phyloP scores from a whole-genome alignment of 1,140 invertebrate genomes.

The Zaprionus kolodkinae region DNA sequence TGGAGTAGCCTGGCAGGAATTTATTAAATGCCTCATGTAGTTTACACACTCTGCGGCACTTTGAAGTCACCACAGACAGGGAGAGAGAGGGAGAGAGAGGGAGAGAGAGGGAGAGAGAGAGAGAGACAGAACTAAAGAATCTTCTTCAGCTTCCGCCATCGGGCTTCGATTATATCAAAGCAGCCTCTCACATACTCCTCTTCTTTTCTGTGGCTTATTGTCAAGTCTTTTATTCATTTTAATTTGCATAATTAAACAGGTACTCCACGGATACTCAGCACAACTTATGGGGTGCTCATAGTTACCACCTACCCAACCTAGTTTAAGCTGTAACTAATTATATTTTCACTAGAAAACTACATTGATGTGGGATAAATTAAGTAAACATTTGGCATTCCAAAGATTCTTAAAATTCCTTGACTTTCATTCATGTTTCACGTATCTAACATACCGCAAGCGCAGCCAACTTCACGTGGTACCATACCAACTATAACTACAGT shows the following conservation, averaged over 20 bases:
- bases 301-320: too few relatives aligned
- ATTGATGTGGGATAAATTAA: neutral
- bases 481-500: too few relatives aligned
- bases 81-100: neutral
- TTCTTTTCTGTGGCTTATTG: neutral
- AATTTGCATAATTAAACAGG: slow-evolving; percentile 6
- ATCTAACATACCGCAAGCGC: neutral
- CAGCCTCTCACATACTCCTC: neutral
- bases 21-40: slow-evolving; percentile 68
- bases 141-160: neutral
- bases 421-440: neutral
- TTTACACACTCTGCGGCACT: slow-evolving; percentile 41
- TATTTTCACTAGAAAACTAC: neutral
- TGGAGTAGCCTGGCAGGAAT: slow-evolving; percentile 57
- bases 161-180: slow-evolving; percentile 13
- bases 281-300: neutral
- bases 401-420: neutral
- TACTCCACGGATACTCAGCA: neutral
- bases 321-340: neutral
- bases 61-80: slow-evolving; percentile 57
- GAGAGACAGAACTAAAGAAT: slow-evolving; percentile 11
- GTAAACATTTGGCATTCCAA: neutral
- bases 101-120: neutral
- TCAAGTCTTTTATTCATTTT: neutral
- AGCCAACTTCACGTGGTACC: too few relatives aligned